Base-by-base conservation (phyloP, 2,888 invertebrate species). In the Diaprepes abbreviatus region DNA sequence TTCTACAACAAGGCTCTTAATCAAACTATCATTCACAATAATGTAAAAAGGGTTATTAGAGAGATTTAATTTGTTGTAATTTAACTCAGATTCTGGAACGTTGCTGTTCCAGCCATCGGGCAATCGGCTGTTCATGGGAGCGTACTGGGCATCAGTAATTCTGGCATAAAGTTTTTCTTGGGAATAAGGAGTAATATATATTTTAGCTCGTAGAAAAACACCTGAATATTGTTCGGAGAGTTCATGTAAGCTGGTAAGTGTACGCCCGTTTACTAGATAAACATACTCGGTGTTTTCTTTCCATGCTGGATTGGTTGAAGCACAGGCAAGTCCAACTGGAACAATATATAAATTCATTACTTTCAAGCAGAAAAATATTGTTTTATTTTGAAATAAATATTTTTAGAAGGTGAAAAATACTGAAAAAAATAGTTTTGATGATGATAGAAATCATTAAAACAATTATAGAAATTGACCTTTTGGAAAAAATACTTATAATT, bases 11-110 rank as follows among this genome's bases (percentile, higher is more conserved):
- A 93, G 79, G 7, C 88, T 86, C 3, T 83, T 79, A 4, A 92
- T 87, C 45, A 89, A 86, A 36, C 92, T 92, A 55, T 90, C 88
- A 62, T 88, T 85, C 71, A 89, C 79, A 17, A 83, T 81, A 73
- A 92, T 87, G 80, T 90, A 87, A 81, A 92, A 92, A 1, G 89
- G 86, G 66, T 88, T 85, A 33, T 87, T 85, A 65, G 87, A 84
- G 63, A 89, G 80, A n/a, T 86, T 84, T 10, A 90, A 83, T 1
- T 85, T 83, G 72, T 87, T 82, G 81, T 86, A 90, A 66, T 85
- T 84, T 17, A 91, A 82, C 74, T 86, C 75, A 38, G 82, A 75
- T n/a, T 86, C 85, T 1, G 86, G 84, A 72, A 89, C 83, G 17
- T 83, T 73, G 14, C 83, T 78, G 5, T 83, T 79, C 85, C 87